Base-by-base conservation (phyloP, 2,113 vertebrate genomes). In the Callospermophilus lateralis region DNA sequence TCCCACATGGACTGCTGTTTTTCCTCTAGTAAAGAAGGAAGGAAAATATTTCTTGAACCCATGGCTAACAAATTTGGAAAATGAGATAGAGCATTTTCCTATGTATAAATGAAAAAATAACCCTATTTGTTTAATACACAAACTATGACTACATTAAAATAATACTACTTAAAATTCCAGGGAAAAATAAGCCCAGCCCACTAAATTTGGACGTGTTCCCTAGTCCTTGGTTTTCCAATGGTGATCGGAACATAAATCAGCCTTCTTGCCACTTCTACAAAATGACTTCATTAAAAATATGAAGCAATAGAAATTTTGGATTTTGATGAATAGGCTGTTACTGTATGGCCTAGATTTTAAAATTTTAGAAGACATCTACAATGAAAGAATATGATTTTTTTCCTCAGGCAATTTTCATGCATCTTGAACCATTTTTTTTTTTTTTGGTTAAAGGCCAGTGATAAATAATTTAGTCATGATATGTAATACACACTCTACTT, bases 161-260 rank as follows among this genome's bases (percentile, higher is more conserved):
- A 96, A 34, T 73, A 68, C 16, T 39, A 51, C 39, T 81, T 89
- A 58, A 95, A 89, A 96, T 55, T 81, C 13, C 32, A 61, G 28
- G 72, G 51, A 19, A 73, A 51, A 86, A 68, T 67, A 34, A 96
- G 55, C 2, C 16, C 17, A 94, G 26, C 22, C 30, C n/a, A 58
- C 12, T 70, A 68, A 53, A 63, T 70, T 84, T 95, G 42, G 22
- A 67, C 15, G 19, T 89, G 28, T 77, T 1, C 22, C n/a, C 20
- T 48, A 83, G 20, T 78, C 45, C 7, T 45, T 80, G 30, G 1
- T 68, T 90, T 26, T 94, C 10, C 68, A 96, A 0, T 34, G 17
- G 32, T 20, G 20, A 83, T 61, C 77, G 79, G 45, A 51, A 80
- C 1, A 51, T 39, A 68, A 68, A 24, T 89, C 51, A 70, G n/a